phyloP scores from a whole-genome alignment of 1,140 invertebrate species.

The Lordiphosa clarofinis region DNA sequence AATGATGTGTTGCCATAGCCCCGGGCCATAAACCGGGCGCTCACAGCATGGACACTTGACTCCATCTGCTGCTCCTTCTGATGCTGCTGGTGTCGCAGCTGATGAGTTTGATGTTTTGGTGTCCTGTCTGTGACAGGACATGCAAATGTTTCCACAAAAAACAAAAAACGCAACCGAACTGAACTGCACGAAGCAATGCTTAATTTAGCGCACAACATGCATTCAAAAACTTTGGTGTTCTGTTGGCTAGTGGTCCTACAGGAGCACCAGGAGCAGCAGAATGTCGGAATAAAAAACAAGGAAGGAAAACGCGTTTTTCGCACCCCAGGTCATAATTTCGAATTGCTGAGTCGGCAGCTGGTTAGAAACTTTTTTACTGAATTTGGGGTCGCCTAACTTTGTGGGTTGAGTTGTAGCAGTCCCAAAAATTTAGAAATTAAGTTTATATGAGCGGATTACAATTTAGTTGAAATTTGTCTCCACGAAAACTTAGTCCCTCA shows the following conservation, averaged over 20 bases:
- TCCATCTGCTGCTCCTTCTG: not conserved
- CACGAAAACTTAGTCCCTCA: too few species aligned
- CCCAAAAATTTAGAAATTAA: too few species aligned
- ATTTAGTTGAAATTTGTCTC: too few species aligned
- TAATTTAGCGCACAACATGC: conserved; percentile 71
- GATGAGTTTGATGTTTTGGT: conserved; percentile 73
- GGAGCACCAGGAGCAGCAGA: conserved; percentile 10
- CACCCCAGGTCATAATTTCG: conserved; percentile 67
- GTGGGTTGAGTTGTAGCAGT: too few species aligned
- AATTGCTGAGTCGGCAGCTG: conserved; percentile 48
- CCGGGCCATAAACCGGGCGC: conserved; percentile 44
- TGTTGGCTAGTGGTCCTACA: conserved; percentile 15
- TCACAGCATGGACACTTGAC: conserved; percentile 49
- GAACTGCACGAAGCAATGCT: conserved; percentile 48
- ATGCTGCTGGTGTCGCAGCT: conserved; percentile 53
- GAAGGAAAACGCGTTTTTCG: conserved; percentile 31
- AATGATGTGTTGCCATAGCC: conserved; percentile 48
- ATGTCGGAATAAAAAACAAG: conserved; percentile 22
- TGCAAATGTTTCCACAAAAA: conserved; percentile 62
- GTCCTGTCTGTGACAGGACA: conserved; percentile 72
- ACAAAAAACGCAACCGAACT: conserved; percentile 17
- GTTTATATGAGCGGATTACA: too few species aligned
- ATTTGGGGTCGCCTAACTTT: too few species aligned
- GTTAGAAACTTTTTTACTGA: not conserved
- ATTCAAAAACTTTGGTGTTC: conserved; percentile 40